Evolutionary conservation across 2,113 vertebrate species (phyloP).

Genomic region (Corythaixoides concolor): DNA sequence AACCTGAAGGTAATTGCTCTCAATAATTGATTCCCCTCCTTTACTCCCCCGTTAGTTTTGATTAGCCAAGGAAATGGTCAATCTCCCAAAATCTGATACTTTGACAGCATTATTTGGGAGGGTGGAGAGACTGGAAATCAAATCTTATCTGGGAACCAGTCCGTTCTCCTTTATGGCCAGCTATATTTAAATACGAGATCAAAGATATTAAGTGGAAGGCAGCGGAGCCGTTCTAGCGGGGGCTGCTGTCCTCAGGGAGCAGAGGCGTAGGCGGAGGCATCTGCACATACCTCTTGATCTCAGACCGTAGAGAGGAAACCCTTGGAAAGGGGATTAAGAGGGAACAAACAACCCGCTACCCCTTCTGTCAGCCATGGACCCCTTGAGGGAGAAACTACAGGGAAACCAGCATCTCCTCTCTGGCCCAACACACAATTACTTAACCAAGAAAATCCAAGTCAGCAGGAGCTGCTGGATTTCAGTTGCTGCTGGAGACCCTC

Average conservation of each 20-base stretch:
- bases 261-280: not conserved
- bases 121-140: not conserved
- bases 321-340: not conserved
- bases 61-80: not conserved
- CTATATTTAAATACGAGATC: conserved; percentile 6
- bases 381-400: not conserved
- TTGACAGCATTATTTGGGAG: not conserved
- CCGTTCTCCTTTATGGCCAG: not conserved
- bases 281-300: not conserved
- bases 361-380: not conserved
- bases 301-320: not conserved
- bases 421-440: not conserved
- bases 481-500: not conserved
- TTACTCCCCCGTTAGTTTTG: not conserved
- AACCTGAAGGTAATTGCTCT: not conserved
- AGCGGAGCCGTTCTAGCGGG: not conserved
- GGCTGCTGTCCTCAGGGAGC: not conserved
- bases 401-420: not conserved
- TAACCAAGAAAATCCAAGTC: not conserved
- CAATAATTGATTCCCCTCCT: not conserved
- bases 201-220: not conserved
- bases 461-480: not conserved
- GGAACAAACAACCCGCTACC: not conserved
- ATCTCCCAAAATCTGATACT: not conserved
- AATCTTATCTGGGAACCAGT: not conserved